Evolutionary conservation across 2,888 invertebrate genomes (phyloP), one percentile per base, ranked within the genome.

Genomic region (Oscheius sp.): DNA sequence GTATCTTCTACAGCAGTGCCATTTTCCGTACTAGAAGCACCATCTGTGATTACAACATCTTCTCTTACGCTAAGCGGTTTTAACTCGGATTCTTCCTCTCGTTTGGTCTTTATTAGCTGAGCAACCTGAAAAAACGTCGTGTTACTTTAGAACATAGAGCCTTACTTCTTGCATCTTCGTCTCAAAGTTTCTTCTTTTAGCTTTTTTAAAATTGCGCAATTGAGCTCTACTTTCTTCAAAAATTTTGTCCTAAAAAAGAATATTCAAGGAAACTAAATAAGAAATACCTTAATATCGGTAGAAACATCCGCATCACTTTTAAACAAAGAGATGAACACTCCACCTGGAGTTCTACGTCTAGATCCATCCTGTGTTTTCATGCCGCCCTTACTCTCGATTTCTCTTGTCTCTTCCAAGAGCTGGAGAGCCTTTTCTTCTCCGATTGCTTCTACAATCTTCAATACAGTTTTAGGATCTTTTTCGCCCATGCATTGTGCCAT

Each of bases 311-410:
- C 25, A 55, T 81, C 77, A 68, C 75, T 69, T 71, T 82, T 83
- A 75, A 84, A 77, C 23, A 85, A 72, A 2, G 74, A 72, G 16
- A 88, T 80, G 75, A 84, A 88, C 13, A 88, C 86, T 1, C 88
- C 88, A 27, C 88, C 88, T 9, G 88, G 86, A 25, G 88, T 87
- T 63, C 81, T 52, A 77, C 82, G 73, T 55, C 83, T 78, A n/a
- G 72, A 72, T 13, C 80, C 79, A 59, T 85, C 82, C 2, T n/a
- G 25, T 9, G 82, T 81, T 70, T 79, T 76, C 83, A 87, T 80
- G 25, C 88, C 88, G 6, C 87, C 87, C 7, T 61, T 72, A 27
- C 75, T 59, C 71, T 88, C 87, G 2, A 84, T 63, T 58, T 84
- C 76, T 53, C 80, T 76, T 16, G 85, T 85, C 52, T 81, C 78